These are phyloP conservation scores for Melitaea athalia DNA, from an alignment of 2,888 invertebrate species.

Conservation along the genomic window DNA sequence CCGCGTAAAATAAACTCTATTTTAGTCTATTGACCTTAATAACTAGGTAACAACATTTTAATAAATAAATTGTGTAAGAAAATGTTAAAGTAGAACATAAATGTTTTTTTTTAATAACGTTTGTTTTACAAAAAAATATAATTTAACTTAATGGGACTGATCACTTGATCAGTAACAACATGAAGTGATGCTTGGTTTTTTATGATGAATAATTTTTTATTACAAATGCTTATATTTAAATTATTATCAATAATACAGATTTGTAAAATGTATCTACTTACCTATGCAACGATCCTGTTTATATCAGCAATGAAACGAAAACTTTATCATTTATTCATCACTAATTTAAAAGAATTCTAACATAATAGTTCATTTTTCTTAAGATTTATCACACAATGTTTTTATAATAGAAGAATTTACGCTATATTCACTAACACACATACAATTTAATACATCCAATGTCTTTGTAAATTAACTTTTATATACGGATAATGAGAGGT, in stretches of 20 bases:
- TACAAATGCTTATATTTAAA: too few species aligned
- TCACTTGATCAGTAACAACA: too few species aligned
- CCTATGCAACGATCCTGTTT: constrained; percentile 29
- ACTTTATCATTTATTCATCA: constrained; percentile 31
- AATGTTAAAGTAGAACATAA: not conserved
- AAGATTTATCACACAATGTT: constrained; percentile 25
- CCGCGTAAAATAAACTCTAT: not conserved
- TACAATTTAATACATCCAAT: constrained; percentile 36
- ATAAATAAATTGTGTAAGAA: not conserved
- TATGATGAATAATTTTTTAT: too few species aligned
- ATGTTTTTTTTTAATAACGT: too few species aligned
- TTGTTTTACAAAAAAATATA: too few species aligned
- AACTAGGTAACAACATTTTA: not conserved
- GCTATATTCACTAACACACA: constrained; percentile 23
- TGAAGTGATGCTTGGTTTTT: too few species aligned
- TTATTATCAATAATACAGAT: too few species aligned
- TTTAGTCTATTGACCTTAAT: not conserved
- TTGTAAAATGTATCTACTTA: constrained; percentile 25
- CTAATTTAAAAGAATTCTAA: constrained; percentile 23
- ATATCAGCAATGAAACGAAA: constrained; percentile 18
- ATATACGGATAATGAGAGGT: constrained; percentile 18
- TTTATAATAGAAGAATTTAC: constrained; percentile 10
- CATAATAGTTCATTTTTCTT: constrained; percentile 7
- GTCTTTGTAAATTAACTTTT: constrained; percentile 21
- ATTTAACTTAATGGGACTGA: too few species aligned